These are phyloP conservation scores for Parasteatoda tepidariorum DNA, from an alignment of 1,140 invertebrate species.

Conservation along the genomic window DNA sequence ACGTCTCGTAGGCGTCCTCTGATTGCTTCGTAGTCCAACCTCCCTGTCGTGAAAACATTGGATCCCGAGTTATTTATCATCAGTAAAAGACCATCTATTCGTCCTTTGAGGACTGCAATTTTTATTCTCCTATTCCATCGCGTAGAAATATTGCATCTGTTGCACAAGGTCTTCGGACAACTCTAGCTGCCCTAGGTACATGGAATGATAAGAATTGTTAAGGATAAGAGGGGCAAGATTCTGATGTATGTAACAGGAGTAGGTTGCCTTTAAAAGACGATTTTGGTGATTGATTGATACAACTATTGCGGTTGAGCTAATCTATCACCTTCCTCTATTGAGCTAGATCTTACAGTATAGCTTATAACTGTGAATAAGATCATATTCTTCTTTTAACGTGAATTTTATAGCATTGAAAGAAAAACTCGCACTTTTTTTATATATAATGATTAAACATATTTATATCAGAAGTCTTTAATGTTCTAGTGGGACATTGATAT, in stretches of 20 bases:
- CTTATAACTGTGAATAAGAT: too few relatives aligned
- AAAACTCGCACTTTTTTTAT: too few relatives aligned
- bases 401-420: too few relatives aligned
- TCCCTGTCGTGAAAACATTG: conserved; percentile 53
- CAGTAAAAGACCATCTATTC: conserved; percentile 51
- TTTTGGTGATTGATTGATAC: neutral
- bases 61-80: conserved; percentile 45
- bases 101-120: conserved; percentile 38
- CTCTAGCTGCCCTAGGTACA: neutral
- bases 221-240: neutral
- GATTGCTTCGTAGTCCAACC: conserved; percentile 42
- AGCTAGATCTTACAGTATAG: too few relatives aligned
- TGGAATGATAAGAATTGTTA: neutral
- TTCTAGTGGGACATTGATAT: too few relatives aligned
- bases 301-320: neutral
- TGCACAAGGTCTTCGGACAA: neutral
- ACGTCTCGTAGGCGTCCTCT: conserved; percentile 50
- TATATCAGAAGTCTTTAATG: too few relatives aligned
- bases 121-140: neutral
- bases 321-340: neutral
- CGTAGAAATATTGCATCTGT: conserved; percentile 49
- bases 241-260: neutral
- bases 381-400: too few relatives aligned
- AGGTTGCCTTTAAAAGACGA: neutral
- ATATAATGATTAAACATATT: too few relatives aligned